These are phyloP conservation scores for Rhynchomys soricoides DNA, from an alignment of 2,113 vertebrate genomes.

Conservation along the genomic window DNA sequence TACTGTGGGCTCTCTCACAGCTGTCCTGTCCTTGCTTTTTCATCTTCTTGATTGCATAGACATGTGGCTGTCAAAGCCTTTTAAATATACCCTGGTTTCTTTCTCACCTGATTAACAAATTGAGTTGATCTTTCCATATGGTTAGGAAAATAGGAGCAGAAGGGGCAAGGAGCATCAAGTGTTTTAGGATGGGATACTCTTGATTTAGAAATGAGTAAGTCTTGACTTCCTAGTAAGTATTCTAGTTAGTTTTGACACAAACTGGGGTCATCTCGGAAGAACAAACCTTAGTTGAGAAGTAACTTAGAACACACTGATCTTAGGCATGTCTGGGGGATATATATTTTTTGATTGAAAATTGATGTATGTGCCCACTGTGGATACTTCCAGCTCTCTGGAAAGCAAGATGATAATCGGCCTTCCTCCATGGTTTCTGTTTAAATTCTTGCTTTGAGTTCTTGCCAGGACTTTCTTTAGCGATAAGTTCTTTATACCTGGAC, in stretches of 20 bases:
- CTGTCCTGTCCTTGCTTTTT: not conserved
- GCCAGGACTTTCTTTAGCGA: no score
- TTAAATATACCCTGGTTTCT: not conserved
- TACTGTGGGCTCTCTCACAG: not conserved
- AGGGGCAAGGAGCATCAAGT: rapidly evolving
- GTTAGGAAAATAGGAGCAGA: not conserved
- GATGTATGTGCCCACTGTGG: not conserved
- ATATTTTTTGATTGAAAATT: not conserved
- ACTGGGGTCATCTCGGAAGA: not conserved
- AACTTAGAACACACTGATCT: not conserved
- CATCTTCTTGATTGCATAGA: not conserved
- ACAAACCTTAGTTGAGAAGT: not conserved
- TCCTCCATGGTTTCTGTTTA: not conserved
- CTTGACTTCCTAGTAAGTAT: not conserved
- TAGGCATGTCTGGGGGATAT: not conserved
- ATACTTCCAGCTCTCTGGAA: not conserved
- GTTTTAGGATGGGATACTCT: not conserved
- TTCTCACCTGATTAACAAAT: not conserved
- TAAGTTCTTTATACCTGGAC: not conserved
- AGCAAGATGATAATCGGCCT: not conserved
- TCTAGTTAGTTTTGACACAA: not conserved
- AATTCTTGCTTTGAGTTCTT: not conserved
- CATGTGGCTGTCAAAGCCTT: not conserved
- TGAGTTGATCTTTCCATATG: not conserved
- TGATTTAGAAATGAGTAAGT: not conserved